Evolutionary conservation across 2,888 invertebrate genomes (phyloP), one percentile per base, ranked within the genome.

Genomic region (Thereva unica): DNA sequence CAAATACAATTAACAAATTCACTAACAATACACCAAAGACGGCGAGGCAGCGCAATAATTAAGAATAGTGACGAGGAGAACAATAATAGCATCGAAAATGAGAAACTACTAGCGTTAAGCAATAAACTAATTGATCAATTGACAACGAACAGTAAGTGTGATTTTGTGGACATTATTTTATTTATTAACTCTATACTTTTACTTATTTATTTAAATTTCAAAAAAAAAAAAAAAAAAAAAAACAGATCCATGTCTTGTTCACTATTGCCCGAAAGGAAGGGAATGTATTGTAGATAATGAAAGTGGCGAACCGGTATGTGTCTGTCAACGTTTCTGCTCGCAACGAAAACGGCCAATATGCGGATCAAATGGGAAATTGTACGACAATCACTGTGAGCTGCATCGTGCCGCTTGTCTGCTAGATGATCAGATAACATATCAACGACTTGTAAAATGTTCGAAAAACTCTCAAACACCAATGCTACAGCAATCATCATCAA

Each of bases 321-420:
- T 86, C 56, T 90, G 90, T 78, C 83, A 84, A 70, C 81, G 82
- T 69, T 82, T 82, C 71, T 87, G 87, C 77, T 80, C 70, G 5
- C 76, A 82, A 67, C 83, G 84, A 71, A 82, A 83, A 73, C 83
- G 85, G 77, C 80, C 85, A 45, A 86, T 88, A 61, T 89, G 89
- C 74, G 88, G 87, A 66, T 85, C 86, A 41, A 86, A 89, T 75
- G 87, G 87, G n/a, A 83, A 83, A 73, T 82, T 87, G 68, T 89
- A 89, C 76, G 83, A 84, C 55, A 88, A 86, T 78, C 88, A 88
- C 76, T 89, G 89, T 77, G 87, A 88, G 73, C 81, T 89, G 42
- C 87, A 88, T 74, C 81, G 85, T 65, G 83, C 86, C 3, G 85
- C 87, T 12, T 89, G 89, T 77, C 78, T 85, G 53, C 78, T 83